Evolutionary conservation across 2,113 vertebrate genomes (phyloP).

Genomic region (Grammomys surdaster): DNA sequence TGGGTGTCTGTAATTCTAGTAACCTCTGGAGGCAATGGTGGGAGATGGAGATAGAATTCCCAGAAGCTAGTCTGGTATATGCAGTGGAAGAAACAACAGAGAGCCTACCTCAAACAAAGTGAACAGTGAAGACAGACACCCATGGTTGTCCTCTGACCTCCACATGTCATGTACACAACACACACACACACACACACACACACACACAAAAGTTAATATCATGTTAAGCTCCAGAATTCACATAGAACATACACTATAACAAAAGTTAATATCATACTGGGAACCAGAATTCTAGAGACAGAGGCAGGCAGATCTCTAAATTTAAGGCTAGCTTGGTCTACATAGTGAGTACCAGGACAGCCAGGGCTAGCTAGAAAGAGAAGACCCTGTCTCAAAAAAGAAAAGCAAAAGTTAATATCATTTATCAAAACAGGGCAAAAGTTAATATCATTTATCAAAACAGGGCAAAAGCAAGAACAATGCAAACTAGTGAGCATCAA

Average conservation of each 20-base stretch:
- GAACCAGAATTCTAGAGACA: background rate
- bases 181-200: background rate
- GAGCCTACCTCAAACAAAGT: background rate
- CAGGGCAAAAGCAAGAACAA: background rate
- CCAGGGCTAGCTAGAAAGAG: background rate
- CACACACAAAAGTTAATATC: background rate
- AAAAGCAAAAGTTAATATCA: background rate
- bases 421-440: background rate
- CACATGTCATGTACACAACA: background rate
- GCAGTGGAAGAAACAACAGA: background rate
- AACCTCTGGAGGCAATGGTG: no score
- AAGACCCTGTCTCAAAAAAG: background rate
- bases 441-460: background rate
- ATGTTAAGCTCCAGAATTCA: no score
- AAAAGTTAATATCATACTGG: background rate
- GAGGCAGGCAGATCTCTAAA: background rate
- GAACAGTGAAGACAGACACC: background rate
- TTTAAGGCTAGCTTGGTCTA: background rate
- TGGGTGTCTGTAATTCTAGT: background rate
- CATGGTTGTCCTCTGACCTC: background rate
- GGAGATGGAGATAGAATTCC: background rate
- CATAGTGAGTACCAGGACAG: background rate
- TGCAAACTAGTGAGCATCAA: background rate
- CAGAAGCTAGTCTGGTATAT: background rate
- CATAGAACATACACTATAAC: background rate